These are phyloP conservation scores for Xyliphius kryptos DNA, from an alignment of 2,113 vertebrate genomes.

Conservation along the genomic window DNA sequence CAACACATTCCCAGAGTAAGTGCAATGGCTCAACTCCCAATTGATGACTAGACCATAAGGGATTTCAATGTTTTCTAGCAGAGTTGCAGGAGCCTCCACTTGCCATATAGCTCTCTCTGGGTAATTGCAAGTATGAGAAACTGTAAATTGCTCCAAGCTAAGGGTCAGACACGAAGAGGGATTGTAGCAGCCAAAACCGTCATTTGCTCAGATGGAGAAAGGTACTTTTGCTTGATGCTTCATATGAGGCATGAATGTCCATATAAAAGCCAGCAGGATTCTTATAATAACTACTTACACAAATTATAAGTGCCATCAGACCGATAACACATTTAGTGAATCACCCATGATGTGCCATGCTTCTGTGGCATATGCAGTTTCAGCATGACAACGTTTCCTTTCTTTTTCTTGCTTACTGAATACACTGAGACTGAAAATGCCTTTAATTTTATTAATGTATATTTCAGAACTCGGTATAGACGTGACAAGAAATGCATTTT, in stretches of 20 bases:
- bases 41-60: slow-evolving; percentile 16
- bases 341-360: background rate
- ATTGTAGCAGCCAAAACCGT: slow-evolving; percentile 10
- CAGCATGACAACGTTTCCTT: background rate
- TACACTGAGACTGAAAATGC: no score
- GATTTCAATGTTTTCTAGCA: slow-evolving; percentile 24
- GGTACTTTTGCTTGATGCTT: no score
- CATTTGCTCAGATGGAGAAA: background rate
- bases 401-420: no score
- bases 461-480: no score
- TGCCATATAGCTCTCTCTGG: slow-evolving; percentile 3
- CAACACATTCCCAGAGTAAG: slow-evolving; percentile 10
- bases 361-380: background rate
- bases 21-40: slow-evolving; percentile 18
- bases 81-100: slow-evolving; percentile 24
- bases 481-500: no score
- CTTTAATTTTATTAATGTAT: no score
- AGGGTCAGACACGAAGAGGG: slow-evolving; percentile 10
- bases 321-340: background rate
- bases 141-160: slow-evolving; percentile 29
- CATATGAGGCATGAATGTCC: background rate
- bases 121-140: slow-evolving; percentile 17
- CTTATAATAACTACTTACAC: background rate
- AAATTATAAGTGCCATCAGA: background rate
- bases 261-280: slow-evolving; percentile 12